A percentile compares a stretch with the other conserved stretches of the same genome.
Conservation (phyloP, 2,888 invertebrate species). For the Philereme vetulata region DNA sequence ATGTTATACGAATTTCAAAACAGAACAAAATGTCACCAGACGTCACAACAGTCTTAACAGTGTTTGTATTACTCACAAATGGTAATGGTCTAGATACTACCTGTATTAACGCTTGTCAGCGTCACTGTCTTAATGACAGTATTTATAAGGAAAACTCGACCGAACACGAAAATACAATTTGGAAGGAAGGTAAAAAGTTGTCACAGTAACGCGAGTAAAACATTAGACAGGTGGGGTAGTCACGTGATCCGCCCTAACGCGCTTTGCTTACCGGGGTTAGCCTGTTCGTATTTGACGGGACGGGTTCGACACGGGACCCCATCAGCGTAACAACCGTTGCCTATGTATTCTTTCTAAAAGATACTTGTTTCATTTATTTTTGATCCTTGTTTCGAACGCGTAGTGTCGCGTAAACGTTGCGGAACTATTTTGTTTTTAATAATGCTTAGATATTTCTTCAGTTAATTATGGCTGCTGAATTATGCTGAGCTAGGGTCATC, state of each 20-base stretch:
- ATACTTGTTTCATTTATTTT: no score
- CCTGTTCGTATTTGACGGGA: neutral
- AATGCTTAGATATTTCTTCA: no score
- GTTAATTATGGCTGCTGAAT: no score
- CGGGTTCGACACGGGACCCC: conserved; percentile 2
- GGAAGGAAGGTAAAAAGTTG: conserved; percentile 75
- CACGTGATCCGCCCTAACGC: conserved; percentile 57
- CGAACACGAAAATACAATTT: conserved; percentile 83
- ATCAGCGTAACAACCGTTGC: no score
- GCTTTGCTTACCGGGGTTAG: conserved; percentile 42
- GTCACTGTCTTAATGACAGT: conserved; percentile 81
- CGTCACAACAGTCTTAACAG: conserved; percentile 60
- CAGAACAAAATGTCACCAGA: conserved; percentile 37
- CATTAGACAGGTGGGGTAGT: conserved; percentile 68
- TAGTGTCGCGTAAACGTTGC: no score
- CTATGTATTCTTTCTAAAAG: no score
- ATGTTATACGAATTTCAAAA: conserved; percentile 1
- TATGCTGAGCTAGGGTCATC: no score
- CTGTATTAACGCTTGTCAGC: conserved; percentile 79
- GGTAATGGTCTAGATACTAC: conserved; percentile 63
- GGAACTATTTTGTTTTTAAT: no score
- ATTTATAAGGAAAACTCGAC: conserved; percentile 82
- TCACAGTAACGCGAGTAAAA: conserved; percentile 78
- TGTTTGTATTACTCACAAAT: conserved; percentile 70
- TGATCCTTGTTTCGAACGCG: no score